Percentiles rank a stretch among this genome's conserved stretches.
Evolutionary conservation across 2,113 vertebrate species (phyloP).

Genomic region (Labeo catla): DNA sequence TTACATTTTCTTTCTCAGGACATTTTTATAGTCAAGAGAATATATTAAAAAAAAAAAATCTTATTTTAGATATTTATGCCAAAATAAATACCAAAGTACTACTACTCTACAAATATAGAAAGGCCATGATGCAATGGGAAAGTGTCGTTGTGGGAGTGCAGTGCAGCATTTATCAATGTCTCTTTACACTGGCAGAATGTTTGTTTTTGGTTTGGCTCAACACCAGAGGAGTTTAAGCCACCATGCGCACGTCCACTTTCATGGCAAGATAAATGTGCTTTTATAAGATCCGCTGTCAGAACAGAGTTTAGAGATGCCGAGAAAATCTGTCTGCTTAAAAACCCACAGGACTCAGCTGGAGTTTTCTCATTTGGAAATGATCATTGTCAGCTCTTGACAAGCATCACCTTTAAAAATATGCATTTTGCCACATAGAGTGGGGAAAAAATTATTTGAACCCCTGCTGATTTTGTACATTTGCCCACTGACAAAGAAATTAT

Average conservation of each 20-base stretch:
- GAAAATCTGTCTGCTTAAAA: neutral
- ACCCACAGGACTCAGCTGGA: neutral
- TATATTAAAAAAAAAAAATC: neutral
- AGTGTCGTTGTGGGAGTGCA: neutral
- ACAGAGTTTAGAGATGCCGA: neutral
- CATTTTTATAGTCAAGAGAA: conserved; percentile 14
- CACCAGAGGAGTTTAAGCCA: neutral
- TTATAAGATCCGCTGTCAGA: neutral
- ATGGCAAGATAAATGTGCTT: neutral
- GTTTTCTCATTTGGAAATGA: neutral
- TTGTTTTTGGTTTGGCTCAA: conserved; percentile 13
- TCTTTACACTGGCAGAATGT: conserved; percentile 10
- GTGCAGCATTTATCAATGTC: neutral
- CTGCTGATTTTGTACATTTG: no score
- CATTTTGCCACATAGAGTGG: neutral
- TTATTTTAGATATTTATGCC: neutral
- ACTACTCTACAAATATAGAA: neutral
- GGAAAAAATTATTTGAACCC: no score
- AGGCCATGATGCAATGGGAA: neutral
- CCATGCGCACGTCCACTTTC: neutral
- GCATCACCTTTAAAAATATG: neutral
- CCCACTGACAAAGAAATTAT: no score
- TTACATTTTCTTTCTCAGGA: neutral
- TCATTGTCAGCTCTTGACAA: neutral
- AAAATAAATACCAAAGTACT: neutral